These are phyloP conservation scores for Zaprionus lineosus DNA, from an alignment of 2,888 invertebrate species.

Conservation along the genomic window DNA sequence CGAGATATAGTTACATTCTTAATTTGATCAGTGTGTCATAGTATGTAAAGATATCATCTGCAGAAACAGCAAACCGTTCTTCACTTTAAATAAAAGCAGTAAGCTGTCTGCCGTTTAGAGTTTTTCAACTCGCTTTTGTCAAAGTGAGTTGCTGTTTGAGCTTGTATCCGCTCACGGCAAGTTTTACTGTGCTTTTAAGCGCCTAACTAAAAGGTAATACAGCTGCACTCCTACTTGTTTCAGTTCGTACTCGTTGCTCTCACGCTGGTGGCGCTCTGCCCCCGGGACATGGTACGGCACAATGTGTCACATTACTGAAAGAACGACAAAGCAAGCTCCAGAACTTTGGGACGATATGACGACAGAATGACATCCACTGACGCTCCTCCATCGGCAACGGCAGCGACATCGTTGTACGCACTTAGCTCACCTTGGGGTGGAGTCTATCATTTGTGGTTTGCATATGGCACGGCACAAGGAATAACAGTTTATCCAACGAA, in stretches of 20 bases:
- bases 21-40: too few relatives aligned
- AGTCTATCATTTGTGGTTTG: slow-evolving; percentile 64
- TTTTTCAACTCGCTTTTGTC: slow-evolving; percentile 1
- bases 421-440: slow-evolving; percentile 30
- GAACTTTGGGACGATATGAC: not conserved
- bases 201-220: slow-evolving; percentile 23
- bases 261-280: slow-evolving; percentile 17
- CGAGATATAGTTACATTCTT: too few relatives aligned
- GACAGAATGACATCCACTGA: too few relatives aligned
- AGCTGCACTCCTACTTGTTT: too few relatives aligned
- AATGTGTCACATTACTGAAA: slow-evolving; percentile 65
- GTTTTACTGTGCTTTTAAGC: slow-evolving; percentile 10
- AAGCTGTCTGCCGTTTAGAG: too few relatives aligned
- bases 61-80: too few relatives aligned
- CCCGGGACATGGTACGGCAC: slow-evolving; percentile 49
- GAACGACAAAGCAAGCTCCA: slow-evolving; percentile 18
- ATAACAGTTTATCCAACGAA: slow-evolving; percentile 12
- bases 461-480: slow-evolving; percentile 28
- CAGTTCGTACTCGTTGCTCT: too few relatives aligned
- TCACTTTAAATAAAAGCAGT: too few relatives aligned
- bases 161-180: not conserved
- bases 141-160: too few relatives aligned
- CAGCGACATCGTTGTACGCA: too few relatives aligned
- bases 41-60: too few relatives aligned
- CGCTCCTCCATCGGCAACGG: too few relatives aligned